phyloP scores from a whole-genome alignment of 2,797 vertebrate species.

The Pantherophis vulpinus region DNA sequence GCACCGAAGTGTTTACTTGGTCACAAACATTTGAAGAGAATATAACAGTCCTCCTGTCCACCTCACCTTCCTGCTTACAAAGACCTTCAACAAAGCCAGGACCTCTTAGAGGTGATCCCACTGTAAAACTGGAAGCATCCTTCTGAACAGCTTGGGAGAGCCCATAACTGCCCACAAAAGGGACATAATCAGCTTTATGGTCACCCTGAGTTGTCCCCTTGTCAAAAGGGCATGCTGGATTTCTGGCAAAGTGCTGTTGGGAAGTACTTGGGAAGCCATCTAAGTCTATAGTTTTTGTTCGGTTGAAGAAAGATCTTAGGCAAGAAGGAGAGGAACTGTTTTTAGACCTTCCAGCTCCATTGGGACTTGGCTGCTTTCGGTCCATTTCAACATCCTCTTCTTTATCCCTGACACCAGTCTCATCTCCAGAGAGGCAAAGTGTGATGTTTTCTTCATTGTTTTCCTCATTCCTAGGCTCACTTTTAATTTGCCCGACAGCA shows the following conservation, averaged over 20 bases:
- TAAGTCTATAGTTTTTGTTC: slow-evolving; percentile 81
- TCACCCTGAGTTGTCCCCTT: slow-evolving; percentile 98
- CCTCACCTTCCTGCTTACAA: slow-evolving; percentile 92
- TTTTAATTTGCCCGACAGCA: slow-evolving; percentile 86
- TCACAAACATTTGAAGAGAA: slow-evolving; percentile 92
- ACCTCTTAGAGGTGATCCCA: slow-evolving; percentile 86
- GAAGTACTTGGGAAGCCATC: slow-evolving; percentile 83
- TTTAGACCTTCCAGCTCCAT: slow-evolving; percentile 75
- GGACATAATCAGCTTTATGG: slow-evolving; percentile 92
- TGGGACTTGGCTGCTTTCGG: slow-evolving; percentile 74
- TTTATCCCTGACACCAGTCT: slow-evolving; percentile 83
- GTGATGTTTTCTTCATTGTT: slow-evolving; percentile 84
- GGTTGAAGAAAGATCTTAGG: slow-evolving; percentile 85
- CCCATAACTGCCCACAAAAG: slow-evolving; percentile 84
- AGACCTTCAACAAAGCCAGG: slow-evolving; percentile 87
- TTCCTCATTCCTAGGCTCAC: slow-evolving; percentile 86
- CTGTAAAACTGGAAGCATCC: slow-evolving; percentile 83
- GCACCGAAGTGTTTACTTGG: slow-evolving; percentile 86
- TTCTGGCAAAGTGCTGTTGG: slow-evolving; percentile 90
- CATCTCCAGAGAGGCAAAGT: slow-evolving; percentile 89
- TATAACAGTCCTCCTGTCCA: slow-evolving; percentile 96
- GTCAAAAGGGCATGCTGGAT: slow-evolving; percentile 87
- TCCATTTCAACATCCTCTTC: slow-evolving; percentile 88
- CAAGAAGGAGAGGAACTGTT: slow-evolving; percentile 86
- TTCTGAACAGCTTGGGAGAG: slow-evolving; percentile 86